Base-by-base conservation (phyloP, 2,888 invertebrate species). In the Luperina nickerlii region DNA sequence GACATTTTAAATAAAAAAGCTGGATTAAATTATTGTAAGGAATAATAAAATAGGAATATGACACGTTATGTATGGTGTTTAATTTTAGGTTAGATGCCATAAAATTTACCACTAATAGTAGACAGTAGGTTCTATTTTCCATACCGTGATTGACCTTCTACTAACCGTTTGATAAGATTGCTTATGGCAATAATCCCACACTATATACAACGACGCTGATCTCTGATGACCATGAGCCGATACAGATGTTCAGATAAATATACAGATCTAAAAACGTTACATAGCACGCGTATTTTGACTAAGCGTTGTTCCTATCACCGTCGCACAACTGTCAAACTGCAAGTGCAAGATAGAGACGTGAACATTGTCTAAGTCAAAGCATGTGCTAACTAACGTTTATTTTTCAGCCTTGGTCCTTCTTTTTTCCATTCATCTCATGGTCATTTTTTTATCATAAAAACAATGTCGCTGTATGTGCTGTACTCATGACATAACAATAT, bases 181-280 rank as follows among this genome's bases (percentile, higher is more conserved):
- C 20, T 27, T 5, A n/a, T 4, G 20, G 48, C 38, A 62, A 62
- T 51, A 27, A 38, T 76, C 38, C 15, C 13, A 76, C n/a, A 62
- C 20, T 62, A 7, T 60, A n/a, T 38, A 60, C 15, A 74, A 32
- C 20, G 45, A 75, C 57, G 73, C 32, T 45, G 18, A 74, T 75
- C 18, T 42, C 38, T 42, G 20, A 9, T 8, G 32, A 45, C 76
- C 57, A 45, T 60, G 45, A 48, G 3, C 75, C 6, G 7, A 45
- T 27, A 57, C 38, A 42, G 24, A 57, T 62, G 38, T 76, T 62
- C 20, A 18, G 48, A 38, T 38, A 38, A 2, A 7, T 5, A 38
- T 38, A 38, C 7, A 15, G 6, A 45, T n/a, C 24, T 75, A 32
- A 20, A 57, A 32, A 74, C 32, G 18, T n/a, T 18, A 27, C 8